phyloP scores from a whole-genome alignment of 1,140 invertebrate genomes.

The Ceratosolen fusciceps region DNA sequence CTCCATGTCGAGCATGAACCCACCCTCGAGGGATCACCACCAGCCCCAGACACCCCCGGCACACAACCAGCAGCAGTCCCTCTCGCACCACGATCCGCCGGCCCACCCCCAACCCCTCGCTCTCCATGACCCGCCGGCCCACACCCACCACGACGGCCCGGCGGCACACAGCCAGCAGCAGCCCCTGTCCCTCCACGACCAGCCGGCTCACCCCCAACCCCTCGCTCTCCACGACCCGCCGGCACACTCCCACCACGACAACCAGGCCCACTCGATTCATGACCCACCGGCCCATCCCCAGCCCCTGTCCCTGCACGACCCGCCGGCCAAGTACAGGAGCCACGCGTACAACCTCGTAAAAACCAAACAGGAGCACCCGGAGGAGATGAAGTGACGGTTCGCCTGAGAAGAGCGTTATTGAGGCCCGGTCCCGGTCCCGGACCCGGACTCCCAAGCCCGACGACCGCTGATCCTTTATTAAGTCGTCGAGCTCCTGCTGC shows the following conservation, averaged over 20 bases:
- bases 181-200: constrained; percentile 59
- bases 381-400: constrained; percentile 70
- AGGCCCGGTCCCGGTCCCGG: constrained; percentile 21
- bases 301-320: constrained; percentile 66
- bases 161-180: constrained; percentile 33
- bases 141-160: too few species aligned
- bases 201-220: too few species aligned
- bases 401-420: constrained; percentile 52
- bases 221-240: too few species aligned
- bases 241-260: too few species aligned
- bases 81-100: constrained; percentile 58
- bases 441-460: too few species aligned
- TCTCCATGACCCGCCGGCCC: too few species aligned
- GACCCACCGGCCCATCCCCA: constrained; percentile 49
- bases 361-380: constrained; percentile 65
- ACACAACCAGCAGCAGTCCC: constrained; percentile 44
- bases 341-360: constrained; percentile 70
- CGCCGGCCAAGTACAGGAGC: constrained; percentile 69
- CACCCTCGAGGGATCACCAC: constrained; percentile 59
- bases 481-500: neutral
- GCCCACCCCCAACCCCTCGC: too few species aligned
- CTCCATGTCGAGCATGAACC: constrained; percentile 74
- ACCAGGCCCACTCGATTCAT: too few species aligned
- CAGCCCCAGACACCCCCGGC: too few species aligned
- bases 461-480: too few species aligned